Percentiles rank a stretch among this genome's conserved stretches.
Evolutionary conservation across 2,888 invertebrate species (phyloP).

Genomic region (Gastrophysa polygoni): DNA sequence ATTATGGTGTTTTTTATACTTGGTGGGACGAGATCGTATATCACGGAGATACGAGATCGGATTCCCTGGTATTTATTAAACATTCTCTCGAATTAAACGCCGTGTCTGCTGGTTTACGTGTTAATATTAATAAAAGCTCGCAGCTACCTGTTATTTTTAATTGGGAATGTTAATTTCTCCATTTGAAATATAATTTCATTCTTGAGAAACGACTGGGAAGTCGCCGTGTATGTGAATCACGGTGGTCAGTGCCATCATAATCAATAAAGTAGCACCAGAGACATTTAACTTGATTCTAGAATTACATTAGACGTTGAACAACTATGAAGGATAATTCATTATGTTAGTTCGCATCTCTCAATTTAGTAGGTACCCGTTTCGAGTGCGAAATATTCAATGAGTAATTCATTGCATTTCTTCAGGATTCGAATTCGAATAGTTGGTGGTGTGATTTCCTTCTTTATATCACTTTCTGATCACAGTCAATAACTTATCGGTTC

Average conservation of each 20-base stretch:
- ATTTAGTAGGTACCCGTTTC: too few species aligned
- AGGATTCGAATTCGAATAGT: too few species aligned
- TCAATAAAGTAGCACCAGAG: too few species aligned
- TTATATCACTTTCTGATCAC: too few species aligned
- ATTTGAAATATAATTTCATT: not conserved
- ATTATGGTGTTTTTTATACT: slow-evolving; percentile 10
- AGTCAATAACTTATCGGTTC: too few species aligned
- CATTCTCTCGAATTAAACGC: slow-evolving; percentile 42
- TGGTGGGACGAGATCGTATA: slow-evolving; percentile 21
- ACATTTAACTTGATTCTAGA: too few species aligned
- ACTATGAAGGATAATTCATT: too few species aligned
- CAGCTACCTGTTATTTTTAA: slow-evolving; percentile 34
- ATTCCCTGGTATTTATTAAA: slow-evolving; percentile 36
- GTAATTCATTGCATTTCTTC: too few species aligned
- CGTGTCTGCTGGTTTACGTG: slow-evolving; percentile 37
- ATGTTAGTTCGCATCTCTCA: too few species aligned
- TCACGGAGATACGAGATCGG: slow-evolving; percentile 34
- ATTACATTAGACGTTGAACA: too few species aligned
- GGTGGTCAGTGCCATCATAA: not conserved
- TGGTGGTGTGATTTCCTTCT: too few species aligned
- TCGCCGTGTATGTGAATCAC: not conserved
- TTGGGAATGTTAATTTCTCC: slow-evolving; percentile 14
- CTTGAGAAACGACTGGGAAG: not conserved
- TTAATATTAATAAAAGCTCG: slow-evolving; percentile 47
- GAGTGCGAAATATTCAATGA: too few species aligned